Evolutionary conservation across 1,140 invertebrate genomes (phyloP), one percentile per base, ranked within the genome.

Genomic region (Drosophila nikananu): DNA sequence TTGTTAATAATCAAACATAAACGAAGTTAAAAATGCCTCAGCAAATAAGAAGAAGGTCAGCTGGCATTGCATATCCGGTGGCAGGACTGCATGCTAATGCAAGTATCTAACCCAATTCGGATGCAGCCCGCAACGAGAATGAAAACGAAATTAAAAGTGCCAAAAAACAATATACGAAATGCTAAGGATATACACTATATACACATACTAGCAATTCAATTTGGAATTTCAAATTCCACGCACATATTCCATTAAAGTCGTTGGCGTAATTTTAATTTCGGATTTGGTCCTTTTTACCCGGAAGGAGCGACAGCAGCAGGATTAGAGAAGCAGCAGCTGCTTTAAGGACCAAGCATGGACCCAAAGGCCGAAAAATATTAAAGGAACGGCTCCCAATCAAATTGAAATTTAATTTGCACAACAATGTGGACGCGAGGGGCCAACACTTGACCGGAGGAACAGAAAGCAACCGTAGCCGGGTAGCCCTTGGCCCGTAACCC

Each of bases 331-430:
- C 74, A 62, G 65, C 76, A 57, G 74, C 64, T 70, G 52, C 65
- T 61, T 78, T 58, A 68, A 41, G 49, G 49, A 32, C 48, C 48
- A 12, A 12, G 3, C 1, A 27, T 32, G 19, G 39, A 39, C 13
- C 37, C 52, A 19, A 13, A 30, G 44, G 21, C 35, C 54, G 23
- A 35, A 42, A 52, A 39, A 41, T 60, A 66, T 73, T 83, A 39
- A 55, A 75, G 66, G 41, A 73, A 67, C 46, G 64, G 72, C 54
- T 64, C 61, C 72, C 83, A 89, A 89, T 87, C 83, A 89, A 89
- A 87, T 81, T 71, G 84, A 89, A 87, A 87, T 87, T 87, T 78
- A 89, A 87, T 87, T 87, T 87, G 62, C 81, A 77, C 83, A 87
- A 86, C 72, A 86, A 83, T 83, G 76, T 57, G 39, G 66, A 41